Percentiles rank a stretch among this genome's conserved stretches.
Conservation (phyloP, 2,888 invertebrate genomes). For the Drosophila kambysellisi region DNA sequence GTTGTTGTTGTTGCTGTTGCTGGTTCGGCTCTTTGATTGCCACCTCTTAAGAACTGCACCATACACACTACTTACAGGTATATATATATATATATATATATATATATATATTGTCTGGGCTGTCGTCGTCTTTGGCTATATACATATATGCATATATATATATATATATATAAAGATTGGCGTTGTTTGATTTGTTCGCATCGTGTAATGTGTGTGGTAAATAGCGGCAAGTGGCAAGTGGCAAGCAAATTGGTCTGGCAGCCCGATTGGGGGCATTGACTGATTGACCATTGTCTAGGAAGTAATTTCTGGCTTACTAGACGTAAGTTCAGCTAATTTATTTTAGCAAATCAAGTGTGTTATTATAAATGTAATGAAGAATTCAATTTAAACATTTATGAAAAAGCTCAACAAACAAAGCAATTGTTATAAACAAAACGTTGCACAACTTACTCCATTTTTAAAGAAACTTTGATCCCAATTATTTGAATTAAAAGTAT, state of each 20-base stretch:
- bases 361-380: neutral
- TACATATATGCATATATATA: conserved; percentile 31
- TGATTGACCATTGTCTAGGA: conserved; percentile 34
- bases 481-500: neutral
- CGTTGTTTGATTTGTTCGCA: conserved; percentile 64
- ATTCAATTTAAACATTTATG: neutral
- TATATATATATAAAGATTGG: conserved; percentile 55
- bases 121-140: conserved; percentile 40
- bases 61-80: conserved; percentile 31
- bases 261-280: conserved; percentile 45
- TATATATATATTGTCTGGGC: conserved; percentile 42
- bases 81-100: conserved; percentile 1
- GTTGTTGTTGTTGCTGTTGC: conserved; percentile 21
- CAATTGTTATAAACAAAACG: neutral
- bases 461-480: neutral
- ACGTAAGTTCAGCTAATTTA: neutral
- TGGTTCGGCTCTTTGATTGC: conserved; percentile 67
- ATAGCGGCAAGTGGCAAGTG: conserved; percentile 58
- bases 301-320: neutral
- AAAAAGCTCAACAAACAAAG: neutral
- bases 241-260: conserved; percentile 35
- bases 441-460: neutral
- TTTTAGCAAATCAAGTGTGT: neutral
- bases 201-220: conserved; percentile 73
- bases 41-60: conserved; percentile 62